phyloP scores from a whole-genome alignment of 2,113 vertebrate species.

The Monopterus albus region DNA sequence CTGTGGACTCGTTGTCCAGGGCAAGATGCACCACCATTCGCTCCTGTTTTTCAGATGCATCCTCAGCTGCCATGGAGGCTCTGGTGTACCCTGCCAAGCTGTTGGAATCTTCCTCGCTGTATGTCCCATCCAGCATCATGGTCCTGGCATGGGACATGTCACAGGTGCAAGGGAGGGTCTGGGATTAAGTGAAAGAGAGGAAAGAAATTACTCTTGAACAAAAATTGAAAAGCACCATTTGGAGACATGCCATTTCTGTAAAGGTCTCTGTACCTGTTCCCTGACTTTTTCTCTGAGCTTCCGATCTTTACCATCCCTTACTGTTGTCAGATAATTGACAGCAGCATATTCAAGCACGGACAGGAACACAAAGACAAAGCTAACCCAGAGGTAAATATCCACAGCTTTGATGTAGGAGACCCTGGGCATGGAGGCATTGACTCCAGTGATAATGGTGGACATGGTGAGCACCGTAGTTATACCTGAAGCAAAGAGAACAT shows the following conservation, averaged over 20 bases:
- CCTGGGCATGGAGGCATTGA: conserved; percentile 85
- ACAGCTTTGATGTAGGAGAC: conserved; percentile 86
- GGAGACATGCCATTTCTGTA: background rate
- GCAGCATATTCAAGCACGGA: conserved; percentile 86
- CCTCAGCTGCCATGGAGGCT: conserved; percentile 84
- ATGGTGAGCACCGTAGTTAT: conserved; percentile 95
- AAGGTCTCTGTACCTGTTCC: conserved; percentile 62
- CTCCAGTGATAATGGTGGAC: conserved; percentile 90
- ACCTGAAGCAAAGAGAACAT: conserved; percentile 72
- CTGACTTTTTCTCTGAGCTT: conserved; percentile 87
- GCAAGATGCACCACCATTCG: conserved; percentile 89
- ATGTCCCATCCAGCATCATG: conserved; percentile 91
- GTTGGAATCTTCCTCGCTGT: conserved; percentile 89
- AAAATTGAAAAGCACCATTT: background rate
- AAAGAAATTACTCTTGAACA: background rate
- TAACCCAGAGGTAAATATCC: conserved; percentile 85
- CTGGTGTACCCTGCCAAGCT: conserved; percentile 90
- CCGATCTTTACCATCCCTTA: conserved; percentile 88
- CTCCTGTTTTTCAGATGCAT: conserved; percentile 86
- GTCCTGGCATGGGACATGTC: conserved; percentile 88
- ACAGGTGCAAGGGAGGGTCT: conserved; percentile 86
- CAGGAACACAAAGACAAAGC: conserved; percentile 85
- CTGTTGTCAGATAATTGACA: conserved; percentile 93
- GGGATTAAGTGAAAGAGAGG: conserved; percentile 59
- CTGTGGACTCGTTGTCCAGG: conserved; percentile 83